These are phyloP conservation scores for Psilopogon haemacephalus DNA, from an alignment of 2,113 vertebrate species.

Conservation along the genomic window DNA sequence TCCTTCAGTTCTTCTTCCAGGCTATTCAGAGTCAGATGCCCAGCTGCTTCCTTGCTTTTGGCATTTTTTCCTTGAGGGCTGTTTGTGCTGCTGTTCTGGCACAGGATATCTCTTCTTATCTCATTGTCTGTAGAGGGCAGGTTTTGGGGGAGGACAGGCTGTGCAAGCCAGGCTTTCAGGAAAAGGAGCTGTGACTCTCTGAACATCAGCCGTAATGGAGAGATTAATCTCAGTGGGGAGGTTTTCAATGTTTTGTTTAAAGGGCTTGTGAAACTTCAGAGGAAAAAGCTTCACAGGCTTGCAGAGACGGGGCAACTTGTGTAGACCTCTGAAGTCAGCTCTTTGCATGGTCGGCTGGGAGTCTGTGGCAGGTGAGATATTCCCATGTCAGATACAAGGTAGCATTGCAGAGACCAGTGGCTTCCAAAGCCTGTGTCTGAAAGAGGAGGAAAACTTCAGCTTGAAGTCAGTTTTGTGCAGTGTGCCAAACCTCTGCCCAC, in stretches of 20 bases:
- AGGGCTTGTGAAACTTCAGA: not conserved
- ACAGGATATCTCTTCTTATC: not conserved
- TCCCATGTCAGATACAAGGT: not conserved
- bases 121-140: not conserved
- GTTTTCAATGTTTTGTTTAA: not conserved
- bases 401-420: not conserved
- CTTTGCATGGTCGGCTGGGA: not conserved
- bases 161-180: not conserved
- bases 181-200: not conserved
- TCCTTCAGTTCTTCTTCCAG: not conserved
- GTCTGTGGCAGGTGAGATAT: constrained; percentile 1
- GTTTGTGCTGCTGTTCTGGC: not conserved
- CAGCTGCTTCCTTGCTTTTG: not conserved
- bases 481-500: constrained; percentile 53
- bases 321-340: not conserved
- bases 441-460: not conserved
- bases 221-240: not conserved
- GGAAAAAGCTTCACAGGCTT: not conserved
- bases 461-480: not conserved
- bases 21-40: not conserved
- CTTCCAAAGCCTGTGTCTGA: not conserved
- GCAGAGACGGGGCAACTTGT: not conserved
- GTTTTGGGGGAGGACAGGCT: not conserved
- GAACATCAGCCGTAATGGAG: not conserved
- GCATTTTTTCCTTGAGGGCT: not conserved